Evolutionary conservation across 2,888 invertebrate genomes (phyloP), one percentile per base, ranked within the genome.

Genomic region (Drosophila demipolita): DNA sequence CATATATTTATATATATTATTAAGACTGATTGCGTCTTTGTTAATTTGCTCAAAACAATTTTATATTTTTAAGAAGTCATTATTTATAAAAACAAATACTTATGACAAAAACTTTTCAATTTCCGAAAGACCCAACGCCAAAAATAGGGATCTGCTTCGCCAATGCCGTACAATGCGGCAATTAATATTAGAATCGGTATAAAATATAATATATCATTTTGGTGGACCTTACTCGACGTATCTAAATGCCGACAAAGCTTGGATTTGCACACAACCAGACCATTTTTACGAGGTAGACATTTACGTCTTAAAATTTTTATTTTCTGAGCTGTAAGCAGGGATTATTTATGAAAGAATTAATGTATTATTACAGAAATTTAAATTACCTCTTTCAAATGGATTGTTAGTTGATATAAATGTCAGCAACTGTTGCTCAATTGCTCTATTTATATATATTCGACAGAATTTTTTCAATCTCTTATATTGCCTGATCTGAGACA

Each of bases 41-140:
- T 9, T 40, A n/a, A 40, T n/a, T 40, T 9, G n/a, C n/a, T n/a
- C 2, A 42, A 12, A 42, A 6, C 11, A 42, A 20, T 20, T 6
- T 12, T 0, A 20, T 3, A 3, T 12, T 12, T 45, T 45, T 20
- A 20, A 15, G 0, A 1, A 45, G 3, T 7, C 20, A 20, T 15
- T 20, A 45, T 15, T 45, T 45, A 45, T 15, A 45, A n/a, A 15
- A 35, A 35, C 17, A 53, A 53, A 36, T 23, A 35, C 3, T 36
- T 26, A 6, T 54, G 17, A 20, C 33, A 32, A 35, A 33, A 54
- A n/a, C 3, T 23, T 1, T 54, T 57, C 20, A 42, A 42, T 42
- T 42, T 32, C 1, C 57, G 57, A 42, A 32, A 11, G 8, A 57
- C 20, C 57, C 57, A 57, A 15, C 32, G 42, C 40, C 40, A 57